Evolutionary conservation across 2,113 vertebrate species (phyloP).

Genomic region (Dissostichus mawsoni): DNA sequence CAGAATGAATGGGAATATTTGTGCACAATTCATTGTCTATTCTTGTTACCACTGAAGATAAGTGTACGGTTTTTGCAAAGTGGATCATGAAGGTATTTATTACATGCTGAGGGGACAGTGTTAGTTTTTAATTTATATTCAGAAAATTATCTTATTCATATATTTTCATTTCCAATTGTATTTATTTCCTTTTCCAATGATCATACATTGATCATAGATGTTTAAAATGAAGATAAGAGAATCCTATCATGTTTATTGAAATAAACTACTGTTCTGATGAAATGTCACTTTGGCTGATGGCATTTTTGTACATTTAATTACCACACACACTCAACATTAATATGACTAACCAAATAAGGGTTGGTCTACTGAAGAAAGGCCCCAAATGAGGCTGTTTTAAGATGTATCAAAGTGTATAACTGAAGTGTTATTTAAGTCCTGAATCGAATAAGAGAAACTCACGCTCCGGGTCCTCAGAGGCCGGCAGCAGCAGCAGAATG

Average conservation of each 20-base stretch:
- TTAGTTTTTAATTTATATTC: slow-evolving; percentile 8
- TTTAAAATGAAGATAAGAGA: slow-evolving; percentile 47
- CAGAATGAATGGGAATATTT: neutral
- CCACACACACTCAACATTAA: neutral
- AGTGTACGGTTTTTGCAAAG: neutral
- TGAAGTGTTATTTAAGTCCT: neutral
- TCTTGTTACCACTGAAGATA: neutral
- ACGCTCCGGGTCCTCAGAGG: neutral
- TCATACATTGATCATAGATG: neutral
- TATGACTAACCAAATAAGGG: neutral
- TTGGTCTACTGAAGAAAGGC: neutral
- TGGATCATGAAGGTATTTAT: slow-evolving; percentile 33
- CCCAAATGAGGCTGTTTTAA: neutral
- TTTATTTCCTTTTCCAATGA: slow-evolving; percentile 30
- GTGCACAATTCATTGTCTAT: neutral
- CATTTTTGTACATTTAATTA: neutral
- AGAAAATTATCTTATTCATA: slow-evolving; percentile 9
- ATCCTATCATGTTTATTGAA: slow-evolving; percentile 24
- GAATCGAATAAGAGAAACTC: neutral
- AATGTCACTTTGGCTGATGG: neutral
- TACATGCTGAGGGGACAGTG: neutral
- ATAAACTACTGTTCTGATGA: slow-evolving; percentile 44
- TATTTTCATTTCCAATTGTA: slow-evolving; percentile 16
- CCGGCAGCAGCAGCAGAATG: neutral
- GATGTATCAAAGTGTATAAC: neutral